phyloP scores from a whole-genome alignment of 2,797 vertebrate genomes.

The Taeniopygia guttata region DNA sequence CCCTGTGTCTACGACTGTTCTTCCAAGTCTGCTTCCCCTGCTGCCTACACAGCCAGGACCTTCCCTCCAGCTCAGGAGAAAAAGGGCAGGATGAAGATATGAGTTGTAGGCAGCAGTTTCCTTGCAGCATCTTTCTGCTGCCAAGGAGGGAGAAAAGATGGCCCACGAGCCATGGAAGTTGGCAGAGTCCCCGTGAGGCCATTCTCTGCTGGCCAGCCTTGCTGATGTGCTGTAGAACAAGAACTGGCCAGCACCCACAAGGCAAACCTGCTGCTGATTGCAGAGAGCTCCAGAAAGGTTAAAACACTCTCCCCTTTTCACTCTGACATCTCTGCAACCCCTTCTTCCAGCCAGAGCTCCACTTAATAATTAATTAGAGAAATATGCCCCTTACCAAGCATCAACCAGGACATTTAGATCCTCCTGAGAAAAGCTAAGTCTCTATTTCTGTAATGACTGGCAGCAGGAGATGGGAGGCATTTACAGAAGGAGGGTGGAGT shows the following conservation, averaged over 20 bases:
- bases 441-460: conserved; percentile 23
- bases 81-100: neutral
- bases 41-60: neutral
- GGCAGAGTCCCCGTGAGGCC: conserved; percentile 26
- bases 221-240: neutral
- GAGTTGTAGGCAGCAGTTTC: neutral
- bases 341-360: conserved; percentile 33
- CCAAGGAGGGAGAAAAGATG: neutral
- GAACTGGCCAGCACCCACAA: conserved; percentile 25
- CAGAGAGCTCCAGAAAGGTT: conserved; percentile 24
- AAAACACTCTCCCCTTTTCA: neutral
- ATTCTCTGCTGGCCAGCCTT: conserved; percentile 42
- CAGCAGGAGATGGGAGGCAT: conserved; percentile 16
- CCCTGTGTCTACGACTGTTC: neutral
- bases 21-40: neutral
- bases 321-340: conserved; percentile 20
- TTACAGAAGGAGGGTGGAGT: conserved; percentile 13
- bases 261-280: neutral
- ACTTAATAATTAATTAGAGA: conserved; percentile 45
- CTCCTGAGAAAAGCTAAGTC: conserved; percentile 10
- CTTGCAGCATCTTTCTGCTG: conserved; percentile 17
- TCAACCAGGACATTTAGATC: conserved; percentile 39
- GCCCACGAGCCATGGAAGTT: neutral
- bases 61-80: neutral
- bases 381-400: conserved; percentile 23